Evolutionary conservation across 2,113 vertebrate species (phyloP).

Genomic region (Sardina pilchardus): DNA sequence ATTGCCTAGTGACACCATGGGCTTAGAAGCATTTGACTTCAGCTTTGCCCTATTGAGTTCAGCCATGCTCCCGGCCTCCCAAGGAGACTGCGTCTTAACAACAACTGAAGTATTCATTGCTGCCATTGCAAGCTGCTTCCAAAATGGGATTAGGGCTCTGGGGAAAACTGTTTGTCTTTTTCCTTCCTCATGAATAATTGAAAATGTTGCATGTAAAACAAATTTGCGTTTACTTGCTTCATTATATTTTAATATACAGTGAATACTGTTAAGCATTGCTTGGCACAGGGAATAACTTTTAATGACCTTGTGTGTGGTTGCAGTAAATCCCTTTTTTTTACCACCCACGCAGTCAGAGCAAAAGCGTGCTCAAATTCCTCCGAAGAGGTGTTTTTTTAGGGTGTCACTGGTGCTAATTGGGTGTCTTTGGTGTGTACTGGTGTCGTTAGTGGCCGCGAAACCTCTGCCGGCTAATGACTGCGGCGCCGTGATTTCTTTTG

Average conservation of each 20-base stretch:
- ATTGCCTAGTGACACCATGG: not conserved
- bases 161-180: constrained; percentile 59
- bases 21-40: not conserved
- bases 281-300: constrained; percentile 49
- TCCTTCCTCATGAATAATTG: constrained; percentile 68
- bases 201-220: constrained; percentile 71
- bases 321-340: not conserved
- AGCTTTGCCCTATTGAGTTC: constrained; percentile 14
- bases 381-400: not conserved
- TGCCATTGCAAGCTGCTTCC: constrained; percentile 55
- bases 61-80: constrained; percentile 3
- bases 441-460: not conserved
- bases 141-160: constrained; percentile 59
- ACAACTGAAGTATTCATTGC: constrained; percentile 63
- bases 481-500: not conserved
- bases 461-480: not conserved
- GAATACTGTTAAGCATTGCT: constrained; percentile 61
- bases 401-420: constrained; percentile 1
- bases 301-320: constrained; percentile 39
- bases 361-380: not conserved
- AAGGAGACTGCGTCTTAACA: constrained; percentile 15
- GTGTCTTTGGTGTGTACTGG: not conserved
- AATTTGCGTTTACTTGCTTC: constrained; percentile 71
- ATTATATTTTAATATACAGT: constrained; percentile 75
- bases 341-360: not conserved